Percentiles rank a stretch among this genome's conserved stretches.
These are phyloP conservation scores for Phycodurus eques DNA, from an alignment of 2,113 vertebrate species.

Conservation along the genomic window DNA sequence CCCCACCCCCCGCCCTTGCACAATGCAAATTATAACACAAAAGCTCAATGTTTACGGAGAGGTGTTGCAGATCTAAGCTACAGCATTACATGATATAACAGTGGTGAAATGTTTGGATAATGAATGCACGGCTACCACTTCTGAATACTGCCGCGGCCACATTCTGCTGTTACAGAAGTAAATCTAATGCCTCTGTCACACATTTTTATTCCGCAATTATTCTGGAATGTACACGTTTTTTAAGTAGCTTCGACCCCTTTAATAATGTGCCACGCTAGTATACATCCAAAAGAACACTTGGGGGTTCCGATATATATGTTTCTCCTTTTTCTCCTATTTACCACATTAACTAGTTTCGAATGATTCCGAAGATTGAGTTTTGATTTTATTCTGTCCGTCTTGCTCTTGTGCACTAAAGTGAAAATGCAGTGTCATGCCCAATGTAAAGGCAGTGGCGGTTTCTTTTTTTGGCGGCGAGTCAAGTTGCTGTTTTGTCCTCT, in stretches of 20 bases:
- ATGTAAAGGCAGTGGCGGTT: not conserved
- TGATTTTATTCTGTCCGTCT: not conserved
- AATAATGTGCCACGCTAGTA: conserved; percentile 8
- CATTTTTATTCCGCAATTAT: not conserved
- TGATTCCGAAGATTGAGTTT: no score
- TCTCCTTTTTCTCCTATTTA: not conserved
- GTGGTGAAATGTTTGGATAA: no score
- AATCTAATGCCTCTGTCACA: not conserved
- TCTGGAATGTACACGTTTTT: not conserved
- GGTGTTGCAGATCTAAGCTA: no score
- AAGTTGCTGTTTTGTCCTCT: conserved; percentile 20
- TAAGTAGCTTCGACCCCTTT: not conserved
- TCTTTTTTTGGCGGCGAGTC: conserved; percentile 12
- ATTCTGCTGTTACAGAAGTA: not conserved
- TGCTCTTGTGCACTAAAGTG: not conserved
- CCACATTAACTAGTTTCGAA: not conserved
- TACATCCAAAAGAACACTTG: conserved; percentile 2
- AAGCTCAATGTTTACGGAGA: not conserved
- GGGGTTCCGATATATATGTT: not conserved
- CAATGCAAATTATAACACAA: not conserved
- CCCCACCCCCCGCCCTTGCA: no score
- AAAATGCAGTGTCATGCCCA: conserved; percentile 30
- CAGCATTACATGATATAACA: no score
- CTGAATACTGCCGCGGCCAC: not conserved
- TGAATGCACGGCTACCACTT: not conserved